Evolutionary conservation across 1,140 invertebrate species (phyloP).

Genomic region (Colletes latitarsis): DNA sequence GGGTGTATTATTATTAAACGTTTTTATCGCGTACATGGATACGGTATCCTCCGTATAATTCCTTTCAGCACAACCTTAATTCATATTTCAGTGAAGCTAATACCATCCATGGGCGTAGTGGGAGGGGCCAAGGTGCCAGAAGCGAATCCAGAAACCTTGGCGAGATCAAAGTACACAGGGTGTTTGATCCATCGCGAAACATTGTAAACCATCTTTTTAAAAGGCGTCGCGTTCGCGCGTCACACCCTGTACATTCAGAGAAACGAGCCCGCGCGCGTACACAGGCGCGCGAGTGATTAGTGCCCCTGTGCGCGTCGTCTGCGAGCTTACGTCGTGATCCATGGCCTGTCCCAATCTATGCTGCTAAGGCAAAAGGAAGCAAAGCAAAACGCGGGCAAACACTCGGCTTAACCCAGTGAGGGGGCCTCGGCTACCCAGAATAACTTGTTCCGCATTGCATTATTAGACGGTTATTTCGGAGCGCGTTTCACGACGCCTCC

Average conservation of each 20-base stretch:
- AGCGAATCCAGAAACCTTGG: too few relatives aligned
- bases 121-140: too few relatives aligned
- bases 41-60: too few relatives aligned
- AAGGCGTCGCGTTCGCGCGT: neutral
- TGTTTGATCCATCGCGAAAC: too few relatives aligned
- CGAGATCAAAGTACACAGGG: too few relatives aligned
- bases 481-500: constrained; percentile 48
- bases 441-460: constrained; percentile 79
- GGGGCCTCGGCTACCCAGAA: constrained; percentile 73
- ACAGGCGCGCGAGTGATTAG: constrained; percentile 28
- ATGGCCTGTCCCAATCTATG: constrained; percentile 69
- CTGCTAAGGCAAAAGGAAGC: constrained; percentile 66
- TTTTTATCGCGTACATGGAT: too few relatives aligned
- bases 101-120: too few relatives aligned
- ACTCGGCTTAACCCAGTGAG: constrained; percentile 76
- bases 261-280: constrained; percentile 1
- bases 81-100: too few relatives aligned
- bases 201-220: too few relatives aligned
- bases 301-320: constrained; percentile 51
- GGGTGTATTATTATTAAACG: too few relatives aligned
- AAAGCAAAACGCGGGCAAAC: constrained; percentile 71
- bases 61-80: too few relatives aligned
- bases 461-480: constrained; percentile 78
- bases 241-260: constrained; percentile 43
- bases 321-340: constrained; percentile 64